phyloP scores from a whole-genome alignment of 2,113 vertebrate genomes.

The Egretta garzetta region DNA sequence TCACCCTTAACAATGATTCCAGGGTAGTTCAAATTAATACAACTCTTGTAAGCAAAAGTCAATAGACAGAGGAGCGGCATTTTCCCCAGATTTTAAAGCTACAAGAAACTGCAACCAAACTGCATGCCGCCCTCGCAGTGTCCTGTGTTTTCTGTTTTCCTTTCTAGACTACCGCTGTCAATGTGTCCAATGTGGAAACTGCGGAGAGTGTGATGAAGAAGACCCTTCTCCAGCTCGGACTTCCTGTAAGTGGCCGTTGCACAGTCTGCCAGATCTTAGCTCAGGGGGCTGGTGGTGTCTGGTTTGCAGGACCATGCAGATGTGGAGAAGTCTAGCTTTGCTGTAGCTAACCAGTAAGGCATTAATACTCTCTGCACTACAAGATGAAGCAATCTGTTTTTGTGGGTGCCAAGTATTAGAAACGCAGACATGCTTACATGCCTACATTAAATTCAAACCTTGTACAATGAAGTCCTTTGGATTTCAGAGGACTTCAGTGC shows the following conservation, averaged over 20 bases:
- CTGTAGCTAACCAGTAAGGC: background rate
- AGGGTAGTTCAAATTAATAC: background rate
- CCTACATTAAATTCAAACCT: background rate
- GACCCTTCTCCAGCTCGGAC: conserved; percentile 62
- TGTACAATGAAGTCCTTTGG: background rate
- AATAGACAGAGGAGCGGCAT: background rate
- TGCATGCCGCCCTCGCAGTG: background rate
- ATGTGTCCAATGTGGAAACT: conserved; percentile 69
- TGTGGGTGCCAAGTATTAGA: background rate
- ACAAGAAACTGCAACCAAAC: background rate
- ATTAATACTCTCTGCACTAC: background rate
- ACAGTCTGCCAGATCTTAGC: background rate
- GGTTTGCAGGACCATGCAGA: background rate
- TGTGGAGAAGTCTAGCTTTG: background rate
- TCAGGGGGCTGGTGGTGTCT: background rate
- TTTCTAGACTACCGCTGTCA: conserved; percentile 59
- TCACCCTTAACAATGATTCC: background rate
- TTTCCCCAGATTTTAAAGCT: background rate
- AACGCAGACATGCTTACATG: background rate
- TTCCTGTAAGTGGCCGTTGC: conserved; percentile 65
- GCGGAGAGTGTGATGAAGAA: conserved; percentile 67
- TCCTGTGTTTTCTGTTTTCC: background rate
- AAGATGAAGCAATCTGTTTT: background rate
- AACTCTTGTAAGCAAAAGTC: background rate
- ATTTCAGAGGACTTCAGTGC: background rate